These are phyloP conservation scores for Gastrophysa polygoni DNA, from an alignment of 2,888 invertebrate genomes.

Conservation along the genomic window DNA sequence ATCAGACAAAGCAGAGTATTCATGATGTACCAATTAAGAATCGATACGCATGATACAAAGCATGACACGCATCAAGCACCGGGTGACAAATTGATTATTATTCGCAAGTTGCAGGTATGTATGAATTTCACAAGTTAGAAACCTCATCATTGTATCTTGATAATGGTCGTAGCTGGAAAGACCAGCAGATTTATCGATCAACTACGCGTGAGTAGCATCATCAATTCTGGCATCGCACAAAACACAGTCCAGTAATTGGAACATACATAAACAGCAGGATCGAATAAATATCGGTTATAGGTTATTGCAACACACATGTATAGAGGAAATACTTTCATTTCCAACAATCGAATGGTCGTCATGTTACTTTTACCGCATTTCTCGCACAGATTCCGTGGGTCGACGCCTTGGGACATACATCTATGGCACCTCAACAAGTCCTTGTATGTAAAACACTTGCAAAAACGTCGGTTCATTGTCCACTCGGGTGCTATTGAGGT, in stretches of 20 bases:
- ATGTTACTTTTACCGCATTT: slow-evolving; percentile 42
- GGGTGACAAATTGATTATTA: no score
- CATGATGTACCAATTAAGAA: no score
- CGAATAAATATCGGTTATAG: slow-evolving; percentile 24
- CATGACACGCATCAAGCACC: no score
- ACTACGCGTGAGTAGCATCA: slow-evolving; percentile 14
- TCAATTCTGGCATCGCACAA: slow-evolving; percentile 10
- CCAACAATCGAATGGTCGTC: slow-evolving; percentile 39
- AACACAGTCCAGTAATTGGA: slow-evolving; percentile 16
- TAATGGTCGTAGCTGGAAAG: slow-evolving; percentile 14
- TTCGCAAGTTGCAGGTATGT: background rate
- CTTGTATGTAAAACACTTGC: slow-evolving; percentile 34
- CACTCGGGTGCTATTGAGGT: slow-evolving; percentile 22
- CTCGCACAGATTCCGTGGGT: slow-evolving; percentile 34
- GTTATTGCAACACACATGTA: slow-evolving; percentile 31
- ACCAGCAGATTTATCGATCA: slow-evolving; percentile 1
- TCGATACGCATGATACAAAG: no score
- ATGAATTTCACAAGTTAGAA: slow-evolving; percentile 1
- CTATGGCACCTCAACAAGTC: slow-evolving; percentile 24
- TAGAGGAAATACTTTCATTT: slow-evolving; percentile 45
- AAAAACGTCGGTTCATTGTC: slow-evolving; percentile 29
- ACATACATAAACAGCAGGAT: slow-evolving; percentile 17
- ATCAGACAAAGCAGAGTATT: no score
- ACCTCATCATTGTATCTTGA: slow-evolving; percentile 6
- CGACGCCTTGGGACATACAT: slow-evolving; percentile 32